Conservation (phyloP, 2,888 invertebrate species). For the Dicranocentrus wangi region DNA sequence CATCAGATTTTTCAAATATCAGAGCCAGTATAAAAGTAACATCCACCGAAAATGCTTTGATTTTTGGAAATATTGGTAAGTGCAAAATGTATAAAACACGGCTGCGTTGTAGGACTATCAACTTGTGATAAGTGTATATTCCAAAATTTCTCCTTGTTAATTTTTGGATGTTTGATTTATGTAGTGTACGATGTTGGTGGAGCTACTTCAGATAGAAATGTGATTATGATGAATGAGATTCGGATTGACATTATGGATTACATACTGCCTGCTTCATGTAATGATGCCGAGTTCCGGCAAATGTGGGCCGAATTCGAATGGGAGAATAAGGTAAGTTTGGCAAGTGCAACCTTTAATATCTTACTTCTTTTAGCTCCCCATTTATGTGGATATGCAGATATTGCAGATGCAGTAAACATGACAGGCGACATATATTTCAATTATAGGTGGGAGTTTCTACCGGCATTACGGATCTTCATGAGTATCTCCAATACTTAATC, state of each 20-base stretch:
- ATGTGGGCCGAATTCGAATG: constrained; percentile 99
- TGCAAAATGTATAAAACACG: constrained; percentile 31
- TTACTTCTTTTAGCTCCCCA: no score
- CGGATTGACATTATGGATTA: constrained; percentile 99
- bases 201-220: constrained; percentile 93
- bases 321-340: constrained; percentile 93
- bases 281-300: constrained; percentile 95
- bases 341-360: neutral
- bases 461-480: constrained; percentile 90
- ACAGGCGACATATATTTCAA: no score
- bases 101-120: no score
- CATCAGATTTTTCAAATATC: constrained; percentile 97
- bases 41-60: constrained; percentile 99
- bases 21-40: constrained; percentile 99
- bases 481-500: constrained; percentile 93
- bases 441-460: constrained; percentile 50
- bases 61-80: constrained; percentile 97
- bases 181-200: constrained; percentile 96
- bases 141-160: neutral
- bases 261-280: constrained; percentile 94
- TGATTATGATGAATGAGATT: constrained; percentile 98
- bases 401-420: no score
- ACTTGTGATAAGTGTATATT: neutral
- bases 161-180: constrained; percentile 20
- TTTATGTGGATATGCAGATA: no score